These are phyloP conservation scores for Karalla daura DNA, from an alignment of 2,797 vertebrate species.

Conservation along the genomic window DNA sequence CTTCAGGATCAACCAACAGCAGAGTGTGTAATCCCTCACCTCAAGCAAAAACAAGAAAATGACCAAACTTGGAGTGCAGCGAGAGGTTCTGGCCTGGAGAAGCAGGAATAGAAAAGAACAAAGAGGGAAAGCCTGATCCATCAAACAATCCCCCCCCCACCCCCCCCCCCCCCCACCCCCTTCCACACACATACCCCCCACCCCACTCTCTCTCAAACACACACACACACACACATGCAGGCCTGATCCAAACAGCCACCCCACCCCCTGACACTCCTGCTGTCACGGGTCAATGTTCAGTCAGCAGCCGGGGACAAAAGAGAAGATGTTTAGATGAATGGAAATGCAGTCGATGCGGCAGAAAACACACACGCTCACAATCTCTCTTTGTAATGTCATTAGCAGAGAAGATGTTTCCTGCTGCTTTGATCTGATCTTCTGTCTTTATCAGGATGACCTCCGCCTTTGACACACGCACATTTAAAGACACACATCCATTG, in stretches of 20 bases:
- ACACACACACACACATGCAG: too few relatives aligned
- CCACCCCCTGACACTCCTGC: conserved; percentile 16
- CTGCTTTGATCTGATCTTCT: conserved; percentile 60
- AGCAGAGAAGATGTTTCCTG: conserved; percentile 68
- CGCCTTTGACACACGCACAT: background rate
- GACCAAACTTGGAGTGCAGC: conserved; percentile 8
- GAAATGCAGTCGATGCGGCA: conserved; percentile 32
- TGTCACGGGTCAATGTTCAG: conserved; percentile 67
- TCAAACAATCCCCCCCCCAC: conserved; percentile 27
- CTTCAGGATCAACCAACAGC: background rate
- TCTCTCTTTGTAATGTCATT: conserved; percentile 64
- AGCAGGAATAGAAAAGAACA: conserved; percentile 5
- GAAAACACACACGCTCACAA: conserved; percentile 32
- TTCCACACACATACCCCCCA: too few relatives aligned
- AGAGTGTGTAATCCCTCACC: conserved; percentile 8
- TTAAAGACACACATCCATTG: conserved; percentile 17
- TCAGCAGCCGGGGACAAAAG: conserved; percentile 58
- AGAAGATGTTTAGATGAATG: conserved; percentile 54
- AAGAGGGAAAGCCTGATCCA: conserved; percentile 26
- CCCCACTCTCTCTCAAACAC: too few relatives aligned
- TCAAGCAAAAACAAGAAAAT: conserved; percentile 1
- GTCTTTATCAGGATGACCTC: conserved; percentile 60
- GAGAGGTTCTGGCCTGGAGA: background rate
- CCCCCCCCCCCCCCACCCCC: background rate
- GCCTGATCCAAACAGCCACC: conserved; percentile 23